These are phyloP conservation scores for Goniozus legneri DNA, from an alignment of 1,140 invertebrate genomes.

Conservation along the genomic window DNA sequence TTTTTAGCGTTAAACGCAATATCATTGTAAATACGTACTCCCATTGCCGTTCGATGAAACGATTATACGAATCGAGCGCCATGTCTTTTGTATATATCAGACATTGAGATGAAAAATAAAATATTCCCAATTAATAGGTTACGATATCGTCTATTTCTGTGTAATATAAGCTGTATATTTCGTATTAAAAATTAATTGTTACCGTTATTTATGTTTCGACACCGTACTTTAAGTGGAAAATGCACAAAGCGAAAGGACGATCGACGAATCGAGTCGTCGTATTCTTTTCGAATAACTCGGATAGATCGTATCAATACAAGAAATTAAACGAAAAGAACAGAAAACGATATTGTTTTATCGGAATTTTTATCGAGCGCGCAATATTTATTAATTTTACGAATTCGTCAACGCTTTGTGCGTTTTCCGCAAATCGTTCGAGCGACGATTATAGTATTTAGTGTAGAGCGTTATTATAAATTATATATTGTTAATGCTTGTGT, in stretches of 20 bases:
- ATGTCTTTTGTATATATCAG: too few relatives aligned
- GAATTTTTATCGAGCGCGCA: too few relatives aligned
- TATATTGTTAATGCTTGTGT: slow-evolving; percentile 51
- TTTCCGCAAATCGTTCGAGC: slow-evolving; percentile 24
- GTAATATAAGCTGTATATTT: slow-evolving; percentile 53
- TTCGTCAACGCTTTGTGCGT: slow-evolving; percentile 14
- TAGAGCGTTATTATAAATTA: slow-evolving; percentile 46
- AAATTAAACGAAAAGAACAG: too few relatives aligned
- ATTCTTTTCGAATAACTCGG: too few relatives aligned
- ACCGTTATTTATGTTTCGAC: slow-evolving; percentile 44
- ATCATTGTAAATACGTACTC: too few relatives aligned
- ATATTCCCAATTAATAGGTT: slow-evolving; percentile 17
- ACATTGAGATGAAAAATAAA: too few relatives aligned
- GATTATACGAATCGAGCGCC: too few relatives aligned
- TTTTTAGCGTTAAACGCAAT: too few relatives aligned
- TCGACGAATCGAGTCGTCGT: too few relatives aligned
- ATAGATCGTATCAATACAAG: too few relatives aligned
- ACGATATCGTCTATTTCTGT: slow-evolving; percentile 34
- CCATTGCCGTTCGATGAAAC: too few relatives aligned
- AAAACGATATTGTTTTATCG: too few relatives aligned
- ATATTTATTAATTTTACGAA: not conserved
- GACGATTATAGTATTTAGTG: slow-evolving; percentile 37
- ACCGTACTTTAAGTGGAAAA: slow-evolving; percentile 17
- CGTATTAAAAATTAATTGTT: slow-evolving; percentile 41
- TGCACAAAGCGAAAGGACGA: not conserved